phyloP scores from a whole-genome alignment of 2,888 invertebrate genomes.

The Drosophila putrida region DNA sequence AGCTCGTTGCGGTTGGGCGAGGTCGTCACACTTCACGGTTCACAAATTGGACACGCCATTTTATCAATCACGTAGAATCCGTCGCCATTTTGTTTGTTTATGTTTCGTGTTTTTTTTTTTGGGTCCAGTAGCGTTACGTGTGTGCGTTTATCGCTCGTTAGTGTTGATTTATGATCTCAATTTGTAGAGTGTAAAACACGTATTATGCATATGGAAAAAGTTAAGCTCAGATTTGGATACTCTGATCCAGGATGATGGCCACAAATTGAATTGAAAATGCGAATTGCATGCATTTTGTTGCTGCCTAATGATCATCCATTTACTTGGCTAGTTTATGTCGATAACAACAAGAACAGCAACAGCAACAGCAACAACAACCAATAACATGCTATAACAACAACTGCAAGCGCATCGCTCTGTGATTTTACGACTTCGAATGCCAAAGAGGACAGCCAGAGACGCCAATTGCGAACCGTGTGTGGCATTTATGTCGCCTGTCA shows the following conservation, averaged over 20 bases:
- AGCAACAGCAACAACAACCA: conserved; percentile 37
- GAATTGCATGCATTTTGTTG: conserved; percentile 80
- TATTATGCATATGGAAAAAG: conserved; percentile 42
- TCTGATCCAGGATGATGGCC: conserved; percentile 60
- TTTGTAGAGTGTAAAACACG: conserved; percentile 58
- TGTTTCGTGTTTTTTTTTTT: conserved; percentile 25
- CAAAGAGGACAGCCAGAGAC: conserved; percentile 50
- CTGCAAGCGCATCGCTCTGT: conserved; percentile 63
- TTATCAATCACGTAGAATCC: conserved; percentile 81
- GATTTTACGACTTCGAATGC: conserved; percentile 60
- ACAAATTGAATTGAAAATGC: conserved; percentile 76
- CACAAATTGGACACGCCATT: conserved; percentile 50
- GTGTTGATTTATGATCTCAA: conserved; percentile 68
- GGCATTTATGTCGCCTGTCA: conserved; percentile 73
- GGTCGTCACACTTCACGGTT: conserved; percentile 35
- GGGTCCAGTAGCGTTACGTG: conserved; percentile 49
- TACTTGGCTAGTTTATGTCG: conserved; percentile 68
- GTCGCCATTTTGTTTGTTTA: conserved; percentile 44
- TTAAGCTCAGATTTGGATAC: conserved; percentile 48
- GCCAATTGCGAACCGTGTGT: conserved; percentile 61
- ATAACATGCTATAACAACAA: conserved; percentile 55
- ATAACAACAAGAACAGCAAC: conserved; percentile 9
- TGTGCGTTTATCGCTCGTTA: conserved; percentile 50
- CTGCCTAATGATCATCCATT: conserved; percentile 70
- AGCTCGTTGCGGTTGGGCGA: conserved; percentile 5